These are phyloP conservation scores for Drosophila austrosaltans DNA, from an alignment of 2,888 invertebrate genomes.

Conservation along the genomic window DNA sequence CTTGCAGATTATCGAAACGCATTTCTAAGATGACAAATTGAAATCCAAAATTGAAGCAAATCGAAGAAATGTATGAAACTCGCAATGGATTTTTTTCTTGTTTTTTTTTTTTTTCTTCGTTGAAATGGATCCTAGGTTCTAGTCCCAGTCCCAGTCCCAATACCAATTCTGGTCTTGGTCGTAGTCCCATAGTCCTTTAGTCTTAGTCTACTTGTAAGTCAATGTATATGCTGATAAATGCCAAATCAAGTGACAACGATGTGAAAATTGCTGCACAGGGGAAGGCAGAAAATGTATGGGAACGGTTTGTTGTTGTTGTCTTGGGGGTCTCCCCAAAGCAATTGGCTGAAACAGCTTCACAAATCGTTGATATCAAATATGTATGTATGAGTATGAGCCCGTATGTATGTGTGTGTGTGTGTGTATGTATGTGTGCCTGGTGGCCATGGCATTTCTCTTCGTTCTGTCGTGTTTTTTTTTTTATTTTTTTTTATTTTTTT, in stretches of 20 bases:
- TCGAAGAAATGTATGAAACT: slow-evolving; percentile 38
- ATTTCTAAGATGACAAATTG: slow-evolving; percentile 64
- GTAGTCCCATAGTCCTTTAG: slow-evolving; percentile 2
- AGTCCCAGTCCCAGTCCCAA: neutral
- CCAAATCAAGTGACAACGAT: slow-evolving; percentile 75
- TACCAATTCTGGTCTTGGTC: slow-evolving; percentile 19
- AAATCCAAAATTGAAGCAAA: slow-evolving; percentile 41
- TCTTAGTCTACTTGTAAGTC: slow-evolving; percentile 13
- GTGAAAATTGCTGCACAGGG: slow-evolving; percentile 52
- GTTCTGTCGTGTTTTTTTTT: slow-evolving; percentile 17
- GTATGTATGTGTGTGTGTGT: slow-evolving; percentile 21
- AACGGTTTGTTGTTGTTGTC: slow-evolving; percentile 27
- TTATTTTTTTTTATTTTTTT: slow-evolving; percentile 14
- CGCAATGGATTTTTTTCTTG: neutral
- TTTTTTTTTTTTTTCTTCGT: too few species aligned
- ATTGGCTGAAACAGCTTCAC: slow-evolving; percentile 63
- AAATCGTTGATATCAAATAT: slow-evolving; percentile 66
- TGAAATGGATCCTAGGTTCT: neutral
- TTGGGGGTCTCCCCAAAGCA: slow-evolving; percentile 46
- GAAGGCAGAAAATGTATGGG: neutral
- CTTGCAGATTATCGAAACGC: slow-evolving; percentile 78
- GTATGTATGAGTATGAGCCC: slow-evolving; percentile 25
- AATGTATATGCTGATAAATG: slow-evolving; percentile 68
- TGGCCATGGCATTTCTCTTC: neutral
- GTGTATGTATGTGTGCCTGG: slow-evolving; percentile 33